Evolutionary conservation across 2,888 invertebrate genomes (phyloP).

Genomic region (Blastobasis adustella): DNA sequence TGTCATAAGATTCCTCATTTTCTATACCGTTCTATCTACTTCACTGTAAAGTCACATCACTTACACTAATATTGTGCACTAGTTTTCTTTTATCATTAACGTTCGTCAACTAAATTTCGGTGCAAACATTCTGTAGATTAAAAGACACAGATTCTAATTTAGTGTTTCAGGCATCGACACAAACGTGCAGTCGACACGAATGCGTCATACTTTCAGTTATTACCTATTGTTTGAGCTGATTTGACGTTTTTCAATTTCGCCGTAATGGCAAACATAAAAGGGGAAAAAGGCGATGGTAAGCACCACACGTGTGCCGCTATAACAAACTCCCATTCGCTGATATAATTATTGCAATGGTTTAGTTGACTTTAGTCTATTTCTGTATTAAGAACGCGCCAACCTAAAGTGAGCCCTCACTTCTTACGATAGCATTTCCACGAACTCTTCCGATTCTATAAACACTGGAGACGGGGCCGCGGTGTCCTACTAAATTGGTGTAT

Average conservation of each 20-base stretch:
- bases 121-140: conserved; percentile 9
- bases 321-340: conserved; percentile 62
- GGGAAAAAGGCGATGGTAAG: conserved; percentile 13
- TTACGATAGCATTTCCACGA: conserved; percentile 25
- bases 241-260: conserved; percentile 4
- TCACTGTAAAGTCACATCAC: conserved; percentile 44
- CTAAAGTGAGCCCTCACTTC: conserved; percentile 30
- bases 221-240: not conserved
- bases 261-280: not conserved
- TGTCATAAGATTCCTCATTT: conserved; percentile 26
- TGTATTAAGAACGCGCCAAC: conserved; percentile 39
- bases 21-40: conserved; percentile 17
- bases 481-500: conserved; percentile 35
- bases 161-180: not conserved
- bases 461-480: too few relatives aligned
- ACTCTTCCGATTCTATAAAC: conserved; percentile 27
- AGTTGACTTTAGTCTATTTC: conserved; percentile 51
- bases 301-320: conserved; percentile 42
- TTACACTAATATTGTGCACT: conserved; percentile 13
- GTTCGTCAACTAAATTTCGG: conserved; percentile 5
- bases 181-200: conserved; percentile 1
- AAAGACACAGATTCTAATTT: conserved; percentile 3
- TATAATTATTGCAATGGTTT: conserved; percentile 63
- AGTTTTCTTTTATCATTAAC: conserved; percentile 5
- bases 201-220: conserved; percentile 33